Evolutionary conservation across 2,888 invertebrate species (phyloP), one percentile per base, ranked within the genome.

Genomic region (Petrolisthes cinctipes): DNA sequence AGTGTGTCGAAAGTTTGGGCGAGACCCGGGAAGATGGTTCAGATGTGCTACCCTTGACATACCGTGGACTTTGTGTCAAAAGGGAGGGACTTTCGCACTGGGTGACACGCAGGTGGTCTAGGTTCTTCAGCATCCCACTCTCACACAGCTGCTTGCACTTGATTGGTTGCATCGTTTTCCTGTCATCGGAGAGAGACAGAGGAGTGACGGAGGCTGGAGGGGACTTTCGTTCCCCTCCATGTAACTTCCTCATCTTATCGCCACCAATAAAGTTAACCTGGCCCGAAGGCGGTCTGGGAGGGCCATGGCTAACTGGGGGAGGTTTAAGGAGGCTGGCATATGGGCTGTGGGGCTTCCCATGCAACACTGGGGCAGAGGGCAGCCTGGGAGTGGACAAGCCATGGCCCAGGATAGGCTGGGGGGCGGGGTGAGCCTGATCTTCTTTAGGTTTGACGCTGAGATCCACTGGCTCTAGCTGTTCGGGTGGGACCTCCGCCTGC

Each of bases 401-500:
- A 86, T 86, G 75, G 51, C 73, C 78, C 11, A 68, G 54, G 56
- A 23, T 56, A 11, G 82, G 68, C 51, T 78, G 82, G 53, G 86
- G 78, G 5, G 66, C 78, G 6, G 83, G 66, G 20, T 78, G 66
- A 53, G 76, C 76, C 54, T 57, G 79, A 57, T 86, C 61, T 6
- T 83, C 82, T 79, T 85, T 90, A 51, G 90, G 84, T 71, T 88
- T 86, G 78, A 90, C 89, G 76, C 90, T 90, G 66, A 90, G 79
- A 80, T 90, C 90, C 53, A 90, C 90, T 84, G 90, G 90, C 81
- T 90, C 90, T 75, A 89, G 78, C 83, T 90, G 90, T 73, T 90
- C 90, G 51, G 90, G 90, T 56, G 89, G 90, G 61, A 89, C 90
- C 85, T 88, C 89, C 79, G 86, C 90, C 88, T 89, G 86, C n/a